Conservation (phyloP, 2,113 vertebrate genomes). For the Cisticola juncidis region DNA sequence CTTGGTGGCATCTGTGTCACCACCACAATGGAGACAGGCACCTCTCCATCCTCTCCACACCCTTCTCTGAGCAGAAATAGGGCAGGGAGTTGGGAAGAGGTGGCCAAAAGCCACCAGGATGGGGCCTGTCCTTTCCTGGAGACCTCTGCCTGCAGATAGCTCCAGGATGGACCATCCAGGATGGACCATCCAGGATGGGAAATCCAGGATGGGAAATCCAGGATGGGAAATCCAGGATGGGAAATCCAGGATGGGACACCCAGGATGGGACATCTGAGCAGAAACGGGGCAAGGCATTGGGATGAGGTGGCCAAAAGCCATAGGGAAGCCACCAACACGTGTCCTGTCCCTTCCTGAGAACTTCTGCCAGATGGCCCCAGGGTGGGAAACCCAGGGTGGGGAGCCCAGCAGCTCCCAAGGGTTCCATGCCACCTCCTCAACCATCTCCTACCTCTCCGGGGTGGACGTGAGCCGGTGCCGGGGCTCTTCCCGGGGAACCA, state of each 20-base stretch:
- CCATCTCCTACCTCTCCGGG: slow-evolving; percentile 69
- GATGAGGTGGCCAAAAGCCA: not conserved
- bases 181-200: not conserved
- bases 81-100: not conserved
- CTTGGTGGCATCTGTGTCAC: not conserved
- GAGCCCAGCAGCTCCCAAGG: not conserved
- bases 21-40: rapidly evolving
- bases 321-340: not conserved
- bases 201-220: not conserved
- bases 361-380: not conserved
- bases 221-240: not conserved
- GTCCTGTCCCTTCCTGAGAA: not conserved
- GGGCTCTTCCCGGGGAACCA: not conserved
- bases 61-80: not conserved
- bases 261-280: not conserved
- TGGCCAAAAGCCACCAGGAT: not conserved
- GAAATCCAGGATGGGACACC: not conserved
- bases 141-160: not conserved
- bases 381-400: too few species aligned
- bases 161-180: not conserved
- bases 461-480: slow-evolving; percentile 66
- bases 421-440: not conserved
- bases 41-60: not conserved
- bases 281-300: not conserved
- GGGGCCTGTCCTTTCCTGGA: not conserved